A percentile compares a stretch with the other conserved stretches of the same genome.
Evolutionary conservation across 2,888 invertebrate species (phyloP).

Genomic region (Cheilosia pagana): DNA sequence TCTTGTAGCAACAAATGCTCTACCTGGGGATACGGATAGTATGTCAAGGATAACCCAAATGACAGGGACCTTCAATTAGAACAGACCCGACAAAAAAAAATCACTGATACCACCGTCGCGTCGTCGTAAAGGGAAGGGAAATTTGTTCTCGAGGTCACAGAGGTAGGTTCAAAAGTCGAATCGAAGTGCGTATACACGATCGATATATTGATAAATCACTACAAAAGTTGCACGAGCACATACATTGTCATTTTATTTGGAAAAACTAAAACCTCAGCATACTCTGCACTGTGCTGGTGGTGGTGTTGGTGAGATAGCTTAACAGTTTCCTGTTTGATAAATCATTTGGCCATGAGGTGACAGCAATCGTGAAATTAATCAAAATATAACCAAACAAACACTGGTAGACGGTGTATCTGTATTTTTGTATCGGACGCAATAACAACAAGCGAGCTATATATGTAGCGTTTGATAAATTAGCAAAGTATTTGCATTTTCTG

Average conservation of each 20-base stretch:
- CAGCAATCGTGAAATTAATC: conserved; percentile 51
- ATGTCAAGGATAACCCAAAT: conserved; percentile 36
- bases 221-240: not conserved
- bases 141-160: conserved; percentile 39
- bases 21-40: not conserved
- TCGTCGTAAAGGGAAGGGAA: not conserved
- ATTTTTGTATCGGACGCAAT: not conserved
- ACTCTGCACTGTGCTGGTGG: not conserved
- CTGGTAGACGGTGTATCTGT: not conserved
- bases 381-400: conserved; percentile 48
- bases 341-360: conserved; percentile 53
- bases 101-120: conserved; percentile 1
- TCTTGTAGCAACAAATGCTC: not conserved
- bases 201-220: conserved; percentile 47
- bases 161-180: not conserved
- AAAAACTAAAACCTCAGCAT: conserved; percentile 11
- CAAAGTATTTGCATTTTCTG: conserved; percentile 54
- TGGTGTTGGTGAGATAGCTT: conserved; percentile 23
- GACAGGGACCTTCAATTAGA: conserved; percentile 7
- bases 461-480: conserved; percentile 40
- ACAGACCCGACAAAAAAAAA: not conserved
- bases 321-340: conserved; percentile 61
- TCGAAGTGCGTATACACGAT: conserved; percentile 27
- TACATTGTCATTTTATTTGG: not conserved
- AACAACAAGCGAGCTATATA: not conserved